phyloP scores from a whole-genome alignment of 2,888 invertebrate genomes.

The Drosophila infuscata region DNA sequence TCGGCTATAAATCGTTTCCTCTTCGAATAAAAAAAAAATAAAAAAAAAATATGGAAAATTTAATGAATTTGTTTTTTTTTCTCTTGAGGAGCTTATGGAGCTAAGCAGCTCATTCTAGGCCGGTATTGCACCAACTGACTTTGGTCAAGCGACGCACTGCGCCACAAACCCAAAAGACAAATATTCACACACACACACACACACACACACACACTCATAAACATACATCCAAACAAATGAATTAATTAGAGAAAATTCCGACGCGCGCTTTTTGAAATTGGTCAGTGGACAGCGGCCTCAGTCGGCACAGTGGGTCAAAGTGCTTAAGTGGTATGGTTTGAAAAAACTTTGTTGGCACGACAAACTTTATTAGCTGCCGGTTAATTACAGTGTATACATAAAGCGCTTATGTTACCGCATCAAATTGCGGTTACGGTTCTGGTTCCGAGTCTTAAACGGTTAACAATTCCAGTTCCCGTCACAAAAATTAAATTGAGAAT shows the following conservation, averaged over 20 bases:
- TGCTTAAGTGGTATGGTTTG: neutral
- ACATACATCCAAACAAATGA: slow-evolving; percentile 45
- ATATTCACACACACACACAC: slow-evolving; percentile 31
- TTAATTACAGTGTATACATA: neutral
- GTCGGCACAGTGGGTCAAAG: slow-evolving; percentile 38
- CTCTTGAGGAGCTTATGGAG: slow-evolving; percentile 26
- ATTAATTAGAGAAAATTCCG: slow-evolving; percentile 77
- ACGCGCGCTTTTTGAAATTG: slow-evolving; percentile 54
- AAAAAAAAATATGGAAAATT: slow-evolving; percentile 18
- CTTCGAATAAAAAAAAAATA: slow-evolving; percentile 20
- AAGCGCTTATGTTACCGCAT: too few relatives aligned
- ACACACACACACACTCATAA: slow-evolving; percentile 33
- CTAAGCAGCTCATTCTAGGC: slow-evolving; percentile 67
- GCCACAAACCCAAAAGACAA: slow-evolving; percentile 40
- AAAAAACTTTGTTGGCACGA: neutral
- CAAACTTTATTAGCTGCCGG: neutral
- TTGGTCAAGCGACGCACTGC: slow-evolving; percentile 33
- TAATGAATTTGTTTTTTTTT: neutral
- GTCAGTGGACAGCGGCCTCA: slow-evolving; percentile 1
- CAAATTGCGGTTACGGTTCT: too few relatives aligned
- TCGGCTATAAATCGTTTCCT: neutral
- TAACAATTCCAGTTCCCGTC: too few relatives aligned
- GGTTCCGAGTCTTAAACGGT: too few relatives aligned
- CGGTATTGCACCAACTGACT: slow-evolving; percentile 75
- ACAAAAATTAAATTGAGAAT: too few relatives aligned